Conservation (phyloP, 2,797 vertebrate genomes). For the Lepus townsendii region DNA sequence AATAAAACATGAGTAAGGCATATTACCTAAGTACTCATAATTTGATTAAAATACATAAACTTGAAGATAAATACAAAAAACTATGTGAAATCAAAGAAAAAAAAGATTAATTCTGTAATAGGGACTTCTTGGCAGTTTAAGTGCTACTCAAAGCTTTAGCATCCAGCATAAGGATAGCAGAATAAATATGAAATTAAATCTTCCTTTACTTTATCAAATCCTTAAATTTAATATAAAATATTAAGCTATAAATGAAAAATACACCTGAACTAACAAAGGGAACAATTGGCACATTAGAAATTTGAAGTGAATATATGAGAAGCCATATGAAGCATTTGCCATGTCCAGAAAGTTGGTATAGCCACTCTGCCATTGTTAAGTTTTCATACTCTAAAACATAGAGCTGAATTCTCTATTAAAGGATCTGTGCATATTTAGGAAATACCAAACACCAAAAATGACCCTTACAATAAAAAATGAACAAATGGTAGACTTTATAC, state of each 20-base stretch:
- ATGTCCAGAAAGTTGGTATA: neutral
- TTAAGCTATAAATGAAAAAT: slow-evolving; percentile 11
- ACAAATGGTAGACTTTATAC: neutral
- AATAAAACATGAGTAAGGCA: slow-evolving; percentile 15
- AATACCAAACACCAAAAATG: neutral
- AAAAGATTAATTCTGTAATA: neutral
- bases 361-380: neutral
- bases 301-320: neutral
- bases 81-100: slow-evolving; percentile 2
- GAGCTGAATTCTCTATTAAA: neutral
- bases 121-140: slow-evolving; percentile 38
- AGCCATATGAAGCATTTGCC: neutral
- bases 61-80: neutral
- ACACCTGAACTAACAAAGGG: neutral
- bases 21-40: neutral
- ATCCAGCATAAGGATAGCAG: neutral
- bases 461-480: neutral
- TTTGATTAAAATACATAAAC: neutral
- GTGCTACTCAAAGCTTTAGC: neutral
- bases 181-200: neutral
- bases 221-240: neutral
- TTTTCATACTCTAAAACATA: neutral
- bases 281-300: neutral
- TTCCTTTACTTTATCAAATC: slow-evolving; percentile 1
- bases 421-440: neutral